Evolutionary conservation across 92 coral and sea anemone species (phyloP), one percentile per base, ranked within the genome.

Genomic region (Actinostola sp.): DNA sequence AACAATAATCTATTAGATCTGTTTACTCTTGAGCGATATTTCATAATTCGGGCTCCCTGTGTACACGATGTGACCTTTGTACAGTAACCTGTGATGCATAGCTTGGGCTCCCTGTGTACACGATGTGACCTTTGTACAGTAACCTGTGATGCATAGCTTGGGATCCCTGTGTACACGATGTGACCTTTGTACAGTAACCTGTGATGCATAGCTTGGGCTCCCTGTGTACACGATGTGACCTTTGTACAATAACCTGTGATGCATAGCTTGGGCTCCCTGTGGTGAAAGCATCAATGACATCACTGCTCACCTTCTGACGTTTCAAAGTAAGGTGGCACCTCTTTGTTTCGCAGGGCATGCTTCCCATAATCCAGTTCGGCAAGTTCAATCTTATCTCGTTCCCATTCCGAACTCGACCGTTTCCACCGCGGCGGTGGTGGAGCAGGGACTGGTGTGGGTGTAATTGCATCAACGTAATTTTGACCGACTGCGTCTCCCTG

Each of bases 301-400:
- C 19, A 15, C 12, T 13, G 34, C 86, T 57, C 27, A 93, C 98
- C 98, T 72, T 86, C 86, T 21, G 92, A 87, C 1, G 97, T 95
- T 77, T 95, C 99, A 79, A 95, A 95, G 67, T 95, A 95, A n/a
- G 93, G 91, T 1, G 99, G 99, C 27, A 95, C 99, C 41, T 92
- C 95, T 59, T 88, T 77, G 66, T 91, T 80, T 57, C 94, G 80
- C 73, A 95, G 71, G 5, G 99, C 92, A 56, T 95, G 92, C 70
- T 91, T 92, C 73, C 98, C 98, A 71, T 94, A 94, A 45, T 88
- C 86, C 83, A 91, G 66, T 71, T 94, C 93, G 54, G 98, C 98
- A 79, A 94, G 86, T 76, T 94, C 98, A 58, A 94, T 91, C 58
- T 91, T 81, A 80, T 94, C 98, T 78, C 93, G 89, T 71, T 94